Base-by-base conservation (phyloP, 2,113 vertebrate genomes). In the Ranitomeya variabilis region DNA sequence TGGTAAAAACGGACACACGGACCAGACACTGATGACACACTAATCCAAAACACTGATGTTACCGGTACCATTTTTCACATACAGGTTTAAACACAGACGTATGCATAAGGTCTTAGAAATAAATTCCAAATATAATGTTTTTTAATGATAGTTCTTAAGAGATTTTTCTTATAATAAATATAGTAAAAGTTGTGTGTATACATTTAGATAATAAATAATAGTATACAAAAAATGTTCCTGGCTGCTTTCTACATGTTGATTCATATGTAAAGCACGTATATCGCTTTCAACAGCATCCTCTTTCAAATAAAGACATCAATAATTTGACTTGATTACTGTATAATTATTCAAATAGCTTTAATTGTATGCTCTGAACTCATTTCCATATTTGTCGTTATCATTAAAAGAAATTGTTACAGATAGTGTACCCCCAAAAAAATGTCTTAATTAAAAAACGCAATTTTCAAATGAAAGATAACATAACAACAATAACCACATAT, bases 261-360 rank as follows among this genome's bases (percentile, higher is more conserved):
- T 95, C 86, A 92, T 85, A 90, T 94, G 94, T 90, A 91, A 91
- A 92, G 90, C 93, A 94, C 81, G 64, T 93, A 90, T 91, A 77
- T 91, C 92, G 92, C 87, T 94, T 94, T 91, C 87, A 86, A 92
- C 89, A 91, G 91, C 92, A 93, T 93, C 90, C 92, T 90, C 90
- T 83, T 80, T 91, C 91, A 93, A 90, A 94, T 92, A 93, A 93
- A 95, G 91, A 86, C 94, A 92, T 93, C 90, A 85, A 90, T 93
- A 94, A 94, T 96, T 95, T 91, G 92, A 93, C 92, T 94, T 96
- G 93, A 95, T 94, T 95, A 91, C 92, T 92, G 92, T 93, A 76
- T 91, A 95, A 95, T 95, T 95, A 95, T 95, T 96, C 91, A 93
- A 94, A 93, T 94, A 93, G 91, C 89, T 91, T 93, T 94, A 93